Conservation (phyloP, 2,888 invertebrate genomes). For the Noctua janthina region DNA sequence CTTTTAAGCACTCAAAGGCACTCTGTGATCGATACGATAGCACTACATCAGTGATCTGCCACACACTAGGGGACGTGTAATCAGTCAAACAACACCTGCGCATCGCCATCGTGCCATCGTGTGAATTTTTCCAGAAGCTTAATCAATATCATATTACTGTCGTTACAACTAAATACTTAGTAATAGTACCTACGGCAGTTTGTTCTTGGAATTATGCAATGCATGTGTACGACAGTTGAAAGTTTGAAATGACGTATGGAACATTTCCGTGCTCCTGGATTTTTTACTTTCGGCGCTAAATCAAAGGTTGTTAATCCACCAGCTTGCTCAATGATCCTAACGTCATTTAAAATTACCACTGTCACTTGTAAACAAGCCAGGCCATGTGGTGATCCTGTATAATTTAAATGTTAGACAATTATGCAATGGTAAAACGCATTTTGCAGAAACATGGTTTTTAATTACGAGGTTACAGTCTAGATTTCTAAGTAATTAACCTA, state of each 20-base stretch:
- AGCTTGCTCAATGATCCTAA: neutral
- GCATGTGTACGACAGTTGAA: neutral
- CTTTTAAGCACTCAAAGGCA: neutral
- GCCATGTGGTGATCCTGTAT: constrained; percentile 22
- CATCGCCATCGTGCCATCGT: neutral
- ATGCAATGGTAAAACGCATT: neutral
- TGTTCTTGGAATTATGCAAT: constrained; percentile 9
- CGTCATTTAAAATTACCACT: neutral
- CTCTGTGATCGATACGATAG: neutral
- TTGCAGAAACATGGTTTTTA: neutral
- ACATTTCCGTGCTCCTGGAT: neutral
- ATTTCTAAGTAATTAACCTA: neutral
- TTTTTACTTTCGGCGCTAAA: neutral
- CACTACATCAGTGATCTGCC: neutral
- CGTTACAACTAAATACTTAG: neutral
- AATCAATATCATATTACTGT: constrained; percentile 17
- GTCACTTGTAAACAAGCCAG: neutral
- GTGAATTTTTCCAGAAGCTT: neutral
- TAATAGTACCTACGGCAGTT: neutral
- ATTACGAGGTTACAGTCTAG: neutral
- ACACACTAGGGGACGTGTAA: neutral
- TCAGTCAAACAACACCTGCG: neutral
- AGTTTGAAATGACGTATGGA: too few relatives aligned
- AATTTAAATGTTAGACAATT: neutral
- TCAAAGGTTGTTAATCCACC: neutral